Conservation (phyloP, 2,113 vertebrate genomes). For the Rhinoderma darwinii region DNA sequence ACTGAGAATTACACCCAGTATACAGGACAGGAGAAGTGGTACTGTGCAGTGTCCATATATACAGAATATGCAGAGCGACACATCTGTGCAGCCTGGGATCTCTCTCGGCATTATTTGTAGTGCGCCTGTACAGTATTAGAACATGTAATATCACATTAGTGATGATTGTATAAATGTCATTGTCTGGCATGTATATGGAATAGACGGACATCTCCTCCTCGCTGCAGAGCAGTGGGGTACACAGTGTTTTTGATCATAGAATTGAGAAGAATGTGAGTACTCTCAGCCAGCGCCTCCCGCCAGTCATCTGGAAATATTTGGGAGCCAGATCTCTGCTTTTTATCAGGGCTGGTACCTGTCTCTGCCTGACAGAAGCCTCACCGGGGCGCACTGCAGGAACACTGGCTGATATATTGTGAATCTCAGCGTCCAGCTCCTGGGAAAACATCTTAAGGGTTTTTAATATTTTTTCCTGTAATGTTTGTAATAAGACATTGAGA, state of each 20-base stretch:
- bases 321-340: slow-evolving; percentile 74
- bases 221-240: not conserved
- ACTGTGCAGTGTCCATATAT: not conserved
- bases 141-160: too few relatives aligned
- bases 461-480: not conserved
- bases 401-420: slow-evolving; percentile 62
- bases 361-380: slow-evolving; percentile 75
- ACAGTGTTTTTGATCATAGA: slow-evolving; percentile 46
- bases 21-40: not conserved
- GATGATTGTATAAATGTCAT: too few relatives aligned
- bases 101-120: too few relatives aligned
- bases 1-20: too few relatives aligned
- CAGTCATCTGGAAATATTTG: slow-evolving; percentile 75
- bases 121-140: too few relatives aligned
- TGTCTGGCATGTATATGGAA: too few relatives aligned
- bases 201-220: too few relatives aligned
- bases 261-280: slow-evolving; percentile 57
- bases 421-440: not conserved
- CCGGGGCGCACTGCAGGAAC: slow-evolving; percentile 74
- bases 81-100: not conserved
- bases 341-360: slow-evolving; percentile 78
- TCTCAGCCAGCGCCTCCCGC: slow-evolving; percentile 19
- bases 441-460: slow-evolving; percentile 3
- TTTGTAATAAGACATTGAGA: not conserved
- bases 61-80: not conserved